These are phyloP conservation scores for Suricata suricatta DNA, from an alignment of 2,113 vertebrate genomes.

Conservation along the genomic window DNA sequence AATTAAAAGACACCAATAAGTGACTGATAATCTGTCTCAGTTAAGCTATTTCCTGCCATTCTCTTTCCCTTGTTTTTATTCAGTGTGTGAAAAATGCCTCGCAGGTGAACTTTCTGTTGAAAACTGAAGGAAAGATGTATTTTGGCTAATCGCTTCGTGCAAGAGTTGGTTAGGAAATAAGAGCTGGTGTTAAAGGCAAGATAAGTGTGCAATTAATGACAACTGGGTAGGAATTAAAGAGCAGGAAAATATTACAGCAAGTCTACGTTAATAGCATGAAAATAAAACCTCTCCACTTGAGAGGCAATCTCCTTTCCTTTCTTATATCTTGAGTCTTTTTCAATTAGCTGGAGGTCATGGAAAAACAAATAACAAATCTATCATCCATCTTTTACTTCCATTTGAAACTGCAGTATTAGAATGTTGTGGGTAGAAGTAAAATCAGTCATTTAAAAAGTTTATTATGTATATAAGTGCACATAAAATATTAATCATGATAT, in stretches of 20 bases:
- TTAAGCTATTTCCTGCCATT: slow-evolving; percentile 70
- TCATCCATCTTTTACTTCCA: neutral
- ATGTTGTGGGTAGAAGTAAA: neutral
- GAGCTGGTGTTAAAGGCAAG: slow-evolving; percentile 68
- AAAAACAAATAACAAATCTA: slow-evolving; percentile 23
- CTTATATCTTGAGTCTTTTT: slow-evolving; percentile 3
- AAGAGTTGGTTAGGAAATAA: slow-evolving; percentile 60
- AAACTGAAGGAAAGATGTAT: slow-evolving; percentile 77
- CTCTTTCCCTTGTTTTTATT: slow-evolving; percentile 75
- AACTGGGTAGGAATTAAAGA: slow-evolving; percentile 61
- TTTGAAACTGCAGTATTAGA: neutral
- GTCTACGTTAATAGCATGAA: slow-evolving; percentile 40
- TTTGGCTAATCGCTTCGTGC: slow-evolving; percentile 71
- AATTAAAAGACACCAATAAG: slow-evolving; percentile 76
- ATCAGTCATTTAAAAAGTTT: neutral
- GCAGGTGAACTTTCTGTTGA: slow-evolving; percentile 73
- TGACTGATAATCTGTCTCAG: slow-evolving; percentile 75
- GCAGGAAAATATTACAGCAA: slow-evolving; percentile 67
- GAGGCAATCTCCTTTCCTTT: neutral
- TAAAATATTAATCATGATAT: slow-evolving; percentile 5
- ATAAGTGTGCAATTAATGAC: slow-evolving; percentile 77
- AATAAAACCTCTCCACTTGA: slow-evolving; percentile 14
- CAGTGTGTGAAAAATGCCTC: slow-evolving; percentile 76
- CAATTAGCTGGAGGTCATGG: neutral
- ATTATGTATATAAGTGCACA: neutral